These are phyloP conservation scores for Elmis aenea DNA, from an alignment of 2,888 invertebrate species.

Conservation along the genomic window DNA sequence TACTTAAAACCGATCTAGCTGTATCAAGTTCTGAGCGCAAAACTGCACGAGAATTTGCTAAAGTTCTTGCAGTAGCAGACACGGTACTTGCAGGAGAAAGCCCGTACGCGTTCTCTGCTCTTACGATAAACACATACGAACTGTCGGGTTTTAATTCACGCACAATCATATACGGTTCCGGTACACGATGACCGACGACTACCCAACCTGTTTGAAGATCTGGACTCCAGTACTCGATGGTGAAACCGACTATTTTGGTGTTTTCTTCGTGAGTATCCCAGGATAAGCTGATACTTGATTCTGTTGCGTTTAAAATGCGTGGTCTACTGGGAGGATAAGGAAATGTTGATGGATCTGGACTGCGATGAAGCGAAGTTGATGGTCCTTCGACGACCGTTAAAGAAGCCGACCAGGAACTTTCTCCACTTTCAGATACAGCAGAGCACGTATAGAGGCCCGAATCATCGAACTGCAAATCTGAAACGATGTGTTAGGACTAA, in stretches of 20 bases:
- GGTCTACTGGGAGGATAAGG: slow-evolving; percentile 72
- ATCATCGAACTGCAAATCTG: slow-evolving; percentile 68
- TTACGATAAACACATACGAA: slow-evolving; percentile 78
- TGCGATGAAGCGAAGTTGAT: slow-evolving; percentile 59
- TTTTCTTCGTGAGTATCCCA: slow-evolving; percentile 58
- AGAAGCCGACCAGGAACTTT: slow-evolving; percentile 77
- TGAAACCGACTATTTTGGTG: slow-evolving; percentile 57
- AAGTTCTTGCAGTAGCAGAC: slow-evolving; percentile 67
- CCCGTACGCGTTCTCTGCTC: slow-evolving; percentile 82
- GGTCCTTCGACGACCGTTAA: slow-evolving; percentile 58
- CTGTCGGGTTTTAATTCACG: slow-evolving; percentile 71
- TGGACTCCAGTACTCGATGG: slow-evolving; percentile 71
- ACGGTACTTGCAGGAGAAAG: slow-evolving; percentile 74
- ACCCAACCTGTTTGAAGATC: slow-evolving; percentile 77
- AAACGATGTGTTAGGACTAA: slow-evolving; percentile 23
- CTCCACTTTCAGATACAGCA: slow-evolving; percentile 77
- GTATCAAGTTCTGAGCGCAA: slow-evolving; percentile 73
- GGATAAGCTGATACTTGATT: slow-evolving; percentile 56
- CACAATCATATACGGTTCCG: slow-evolving; percentile 66
- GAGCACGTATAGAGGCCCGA: slow-evolving; percentile 79
- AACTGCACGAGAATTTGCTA: slow-evolving; percentile 60
- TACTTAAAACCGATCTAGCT: slow-evolving; percentile 70
- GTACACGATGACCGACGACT: slow-evolving; percentile 62
- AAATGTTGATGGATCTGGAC: slow-evolving; percentile 64
- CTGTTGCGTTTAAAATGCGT: slow-evolving; percentile 62